phyloP scores from a whole-genome alignment of 2,797 vertebrate species.

The Malurus leucopterus region DNA sequence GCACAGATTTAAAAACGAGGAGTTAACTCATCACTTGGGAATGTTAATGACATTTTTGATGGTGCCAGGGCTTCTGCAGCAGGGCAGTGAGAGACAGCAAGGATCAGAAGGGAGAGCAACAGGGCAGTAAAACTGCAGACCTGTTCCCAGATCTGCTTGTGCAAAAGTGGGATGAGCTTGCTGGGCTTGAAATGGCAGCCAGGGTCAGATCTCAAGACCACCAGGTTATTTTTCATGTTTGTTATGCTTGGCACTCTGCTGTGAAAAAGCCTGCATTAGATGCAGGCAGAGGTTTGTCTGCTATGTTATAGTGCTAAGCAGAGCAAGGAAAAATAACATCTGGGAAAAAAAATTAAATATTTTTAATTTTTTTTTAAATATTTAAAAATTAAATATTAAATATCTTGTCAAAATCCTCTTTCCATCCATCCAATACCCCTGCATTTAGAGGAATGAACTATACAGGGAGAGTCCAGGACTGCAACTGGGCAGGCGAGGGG shows the following conservation, averaged over 20 bases:
- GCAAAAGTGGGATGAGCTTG: neutral
- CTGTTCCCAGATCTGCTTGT: neutral
- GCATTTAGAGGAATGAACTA: neutral
- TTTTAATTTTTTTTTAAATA: neutral
- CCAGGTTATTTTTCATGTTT: neutral
- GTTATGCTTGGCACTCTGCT: neutral
- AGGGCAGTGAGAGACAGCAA: neutral
- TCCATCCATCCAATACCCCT: accelerated
- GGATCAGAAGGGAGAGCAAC: neutral
- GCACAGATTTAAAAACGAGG: slow-evolving; percentile 4
- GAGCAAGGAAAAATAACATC: neutral
- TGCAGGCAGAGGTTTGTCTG: neutral
- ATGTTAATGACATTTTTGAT: slow-evolving; percentile 13
- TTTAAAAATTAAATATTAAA: no score
- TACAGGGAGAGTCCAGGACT: neutral
- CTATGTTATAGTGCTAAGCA: neutral
- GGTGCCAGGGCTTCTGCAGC: neutral
- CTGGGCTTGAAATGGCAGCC: neutral
- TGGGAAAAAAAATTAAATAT: neutral
- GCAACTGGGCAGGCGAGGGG: neutral
- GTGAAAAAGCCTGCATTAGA: neutral
- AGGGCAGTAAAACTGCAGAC: neutral
- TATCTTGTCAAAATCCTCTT: neutral
- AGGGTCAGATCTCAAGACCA: neutral
- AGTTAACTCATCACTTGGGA: slow-evolving; percentile 26